Evolutionary conservation across 2,797 vertebrate genomes (phyloP), one percentile per base, ranked within the genome.

Genomic region (Graptemys geographica): DNA sequence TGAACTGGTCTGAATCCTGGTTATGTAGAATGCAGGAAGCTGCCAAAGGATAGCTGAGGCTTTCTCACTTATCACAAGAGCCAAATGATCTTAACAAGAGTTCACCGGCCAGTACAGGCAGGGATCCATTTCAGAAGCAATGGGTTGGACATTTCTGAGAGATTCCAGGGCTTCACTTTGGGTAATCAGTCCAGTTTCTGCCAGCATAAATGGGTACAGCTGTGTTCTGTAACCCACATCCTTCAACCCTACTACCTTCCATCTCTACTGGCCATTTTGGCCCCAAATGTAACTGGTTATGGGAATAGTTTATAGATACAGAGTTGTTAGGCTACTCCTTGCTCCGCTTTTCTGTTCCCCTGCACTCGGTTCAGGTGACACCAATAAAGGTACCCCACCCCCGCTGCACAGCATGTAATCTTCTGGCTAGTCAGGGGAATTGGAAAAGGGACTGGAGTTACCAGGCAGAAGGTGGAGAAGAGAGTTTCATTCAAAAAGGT

Each of bases 241-340:
- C 44, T 96, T 79, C n/a, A 87, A 81, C 27, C 92, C 91, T 92
- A 87, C 47, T 19, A 80, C 31, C 93, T 96, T 79, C 52, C 86
- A 31, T 91, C 78, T 93, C 3, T 91, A 8, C 62, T 93, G 31
- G 93, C 74, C 37, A 53, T 90, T 96, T 94, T 94, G 69, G 69
- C 83, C 94, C 86, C 91, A 88, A 92, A 86, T 87, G 31, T 83
- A 57, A 81, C 94, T 92, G 94, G 78, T 69, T 88, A 55, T 47
- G 76, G 47, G 91, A 85, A 72, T 16, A 91, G 31, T 12, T 91
- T 33, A 72, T 78, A 91, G 23, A 44, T 76, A 21, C 12, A 11
- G 57, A 31, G 91, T 90, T 33, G 15, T n/a, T 65, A 65, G 31
- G 15, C 59, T 33, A 65, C 13, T 16, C 15, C 13, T 65, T 65